Evolutionary conservation across 2,888 invertebrate genomes (phyloP).

Genomic region (Ceraclea dissimilis): DNA sequence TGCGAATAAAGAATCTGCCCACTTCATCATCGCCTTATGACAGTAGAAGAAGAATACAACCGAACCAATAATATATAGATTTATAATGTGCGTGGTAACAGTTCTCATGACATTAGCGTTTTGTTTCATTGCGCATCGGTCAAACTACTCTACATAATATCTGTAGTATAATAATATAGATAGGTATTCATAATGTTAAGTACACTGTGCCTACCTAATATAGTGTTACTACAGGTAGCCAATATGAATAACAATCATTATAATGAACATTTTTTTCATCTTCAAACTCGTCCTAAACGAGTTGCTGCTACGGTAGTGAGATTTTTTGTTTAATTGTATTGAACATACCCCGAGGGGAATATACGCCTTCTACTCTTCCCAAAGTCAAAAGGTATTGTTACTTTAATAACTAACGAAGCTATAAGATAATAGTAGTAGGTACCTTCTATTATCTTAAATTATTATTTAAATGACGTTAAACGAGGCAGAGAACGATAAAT

Average conservation of each 20-base stretch:
- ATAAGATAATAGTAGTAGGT: background rate
- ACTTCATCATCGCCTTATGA: no score
- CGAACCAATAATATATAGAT: no score
- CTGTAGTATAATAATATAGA: no score
- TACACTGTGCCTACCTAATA: no score
- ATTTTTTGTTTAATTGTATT: constrained; percentile 1
- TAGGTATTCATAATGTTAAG: no score
- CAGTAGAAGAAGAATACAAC: no score
- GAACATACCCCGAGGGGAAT: background rate
- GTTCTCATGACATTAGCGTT: no score
- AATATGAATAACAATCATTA: background rate
- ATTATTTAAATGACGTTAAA: background rate
- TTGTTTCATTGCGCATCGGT: no score
- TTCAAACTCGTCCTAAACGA: background rate
- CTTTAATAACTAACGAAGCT: background rate
- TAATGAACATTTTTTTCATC: background rate
- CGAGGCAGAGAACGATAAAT: background rate
- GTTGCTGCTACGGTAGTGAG: background rate
- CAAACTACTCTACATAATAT: no score
- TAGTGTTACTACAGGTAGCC: background rate
- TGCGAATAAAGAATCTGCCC: no score
- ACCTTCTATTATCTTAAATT: background rate
- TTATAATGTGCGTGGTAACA: no score
- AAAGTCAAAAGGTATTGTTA: background rate
- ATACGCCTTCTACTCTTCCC: background rate